Conservation (phyloP, 2,888 invertebrate species). For the Ophonus ardosiacus region DNA sequence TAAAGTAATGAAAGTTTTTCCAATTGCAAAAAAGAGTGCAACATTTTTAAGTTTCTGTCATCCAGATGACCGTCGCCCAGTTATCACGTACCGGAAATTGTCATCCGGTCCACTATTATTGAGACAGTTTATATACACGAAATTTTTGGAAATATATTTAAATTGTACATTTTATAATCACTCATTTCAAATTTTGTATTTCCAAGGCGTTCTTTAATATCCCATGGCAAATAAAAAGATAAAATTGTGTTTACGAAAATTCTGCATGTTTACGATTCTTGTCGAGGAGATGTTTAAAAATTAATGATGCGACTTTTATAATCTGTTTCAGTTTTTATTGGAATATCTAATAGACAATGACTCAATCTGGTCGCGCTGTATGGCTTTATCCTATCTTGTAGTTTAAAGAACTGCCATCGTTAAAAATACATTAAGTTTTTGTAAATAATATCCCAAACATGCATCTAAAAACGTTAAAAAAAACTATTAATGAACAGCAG, state of each 20-base stretch:
- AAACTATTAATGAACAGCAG: slow-evolving; percentile 21
- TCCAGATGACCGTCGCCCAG: too few relatives aligned
- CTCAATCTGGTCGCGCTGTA: slow-evolving; percentile 44
- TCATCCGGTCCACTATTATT: too few relatives aligned
- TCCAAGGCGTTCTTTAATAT: neutral
- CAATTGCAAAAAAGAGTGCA: too few relatives aligned
- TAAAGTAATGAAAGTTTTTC: too few relatives aligned
- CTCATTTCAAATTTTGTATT: neutral
- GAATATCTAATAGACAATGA: slow-evolving; percentile 49
- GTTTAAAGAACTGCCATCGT: slow-evolving; percentile 41
- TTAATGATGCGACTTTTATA: slow-evolving; percentile 35
- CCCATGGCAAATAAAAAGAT: neutral
- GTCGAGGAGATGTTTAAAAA: slow-evolving; percentile 4
- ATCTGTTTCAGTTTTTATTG: neutral
- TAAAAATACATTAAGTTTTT: slow-evolving; percentile 56
- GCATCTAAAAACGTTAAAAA: slow-evolving; percentile 22
- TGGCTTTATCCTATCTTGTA: slow-evolving; percentile 42
- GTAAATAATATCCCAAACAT: slow-evolving; percentile 53
- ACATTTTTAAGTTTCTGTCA: too few relatives aligned
- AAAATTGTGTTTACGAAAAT: neutral
- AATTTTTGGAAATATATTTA: too few relatives aligned
- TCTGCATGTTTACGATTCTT: neutral
- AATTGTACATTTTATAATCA: neutral
- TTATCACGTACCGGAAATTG: too few relatives aligned
- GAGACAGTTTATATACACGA: too few relatives aligned